Evolutionary conservation across 2,888 invertebrate genomes (phyloP).

Genomic region (Cantharis rufa): DNA sequence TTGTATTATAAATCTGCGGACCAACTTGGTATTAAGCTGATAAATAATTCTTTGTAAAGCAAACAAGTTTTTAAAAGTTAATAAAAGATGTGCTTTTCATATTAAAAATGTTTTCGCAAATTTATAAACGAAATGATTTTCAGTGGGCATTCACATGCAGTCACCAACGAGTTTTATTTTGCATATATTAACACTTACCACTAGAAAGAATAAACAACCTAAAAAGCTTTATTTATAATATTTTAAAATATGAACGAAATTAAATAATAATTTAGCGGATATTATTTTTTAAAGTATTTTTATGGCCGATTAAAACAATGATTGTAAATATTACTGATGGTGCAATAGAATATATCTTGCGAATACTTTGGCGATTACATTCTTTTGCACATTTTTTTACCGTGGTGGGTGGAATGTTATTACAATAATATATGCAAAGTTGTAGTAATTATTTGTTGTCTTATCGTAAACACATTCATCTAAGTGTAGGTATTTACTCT

Average conservation of each 20-base stretch:
- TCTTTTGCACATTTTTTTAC: not conserved
- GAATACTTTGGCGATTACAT: not conserved
- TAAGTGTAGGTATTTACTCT: not conserved
- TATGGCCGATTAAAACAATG: not conserved
- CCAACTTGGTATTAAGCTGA: not conserved
- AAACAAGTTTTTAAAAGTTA: not conserved
- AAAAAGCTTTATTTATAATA: not conserved
- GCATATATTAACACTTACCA: not conserved
- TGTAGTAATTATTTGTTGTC: slow-evolving; percentile 14
- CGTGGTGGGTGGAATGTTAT: slow-evolving; percentile 20
- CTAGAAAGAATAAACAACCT: not conserved
- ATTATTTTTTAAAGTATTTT: not conserved
- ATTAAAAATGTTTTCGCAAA: not conserved
- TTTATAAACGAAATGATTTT: not conserved
- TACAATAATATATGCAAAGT: slow-evolving; percentile 12
- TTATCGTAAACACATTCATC: slow-evolving; percentile 9
- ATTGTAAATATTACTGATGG: not conserved
- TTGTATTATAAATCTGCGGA: not conserved
- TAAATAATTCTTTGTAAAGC: not conserved
- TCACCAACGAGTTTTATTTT: not conserved
- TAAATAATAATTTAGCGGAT: not conserved
- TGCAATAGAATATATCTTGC: not conserved
- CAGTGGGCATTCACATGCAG: not conserved
- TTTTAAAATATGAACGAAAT: not conserved
- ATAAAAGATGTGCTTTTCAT: not conserved